phyloP scores from a whole-genome alignment of 1,140 invertebrate species.

The Atta texana region DNA sequence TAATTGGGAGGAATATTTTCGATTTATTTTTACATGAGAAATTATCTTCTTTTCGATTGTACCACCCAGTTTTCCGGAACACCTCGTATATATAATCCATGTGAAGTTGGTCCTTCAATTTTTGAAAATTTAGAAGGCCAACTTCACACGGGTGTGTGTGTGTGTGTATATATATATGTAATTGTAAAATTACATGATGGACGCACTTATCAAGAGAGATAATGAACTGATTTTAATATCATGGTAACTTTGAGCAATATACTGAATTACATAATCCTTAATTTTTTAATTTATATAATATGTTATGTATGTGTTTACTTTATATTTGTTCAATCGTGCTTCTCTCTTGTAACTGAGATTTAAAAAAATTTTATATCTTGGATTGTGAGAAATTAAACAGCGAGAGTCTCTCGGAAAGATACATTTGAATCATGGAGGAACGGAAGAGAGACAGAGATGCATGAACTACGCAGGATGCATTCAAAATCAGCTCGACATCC shows the following conservation, averaged over 20 bases:
- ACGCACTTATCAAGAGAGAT: neutral
- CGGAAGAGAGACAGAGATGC: slow-evolving; percentile 42
- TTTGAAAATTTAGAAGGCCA: too few relatives aligned
- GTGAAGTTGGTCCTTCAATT: too few relatives aligned
- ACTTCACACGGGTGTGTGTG: too few relatives aligned
- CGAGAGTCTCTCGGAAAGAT: neutral
- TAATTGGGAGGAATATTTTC: too few relatives aligned
- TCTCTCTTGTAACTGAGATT: neutral
- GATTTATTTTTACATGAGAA: too few relatives aligned
- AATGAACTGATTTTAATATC: neutral
- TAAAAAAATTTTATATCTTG: neutral
- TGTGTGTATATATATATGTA: neutral
- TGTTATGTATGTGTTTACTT: neutral
- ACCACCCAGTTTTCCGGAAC: too few relatives aligned
- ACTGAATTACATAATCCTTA: neutral
- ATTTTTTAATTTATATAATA: neutral
- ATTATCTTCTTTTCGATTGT: too few relatives aligned
- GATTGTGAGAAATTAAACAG: neutral
- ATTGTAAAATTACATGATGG: neutral
- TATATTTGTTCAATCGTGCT: neutral
- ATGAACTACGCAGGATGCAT: slow-evolving; percentile 68
- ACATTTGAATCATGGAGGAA: slow-evolving; percentile 27
- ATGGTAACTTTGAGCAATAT: neutral
- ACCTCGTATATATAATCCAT: too few relatives aligned
- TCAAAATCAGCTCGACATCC: slow-evolving; percentile 72